Percentiles rank a stretch among this genome's conserved stretches.
Conservation (phyloP, 30 jellyfish, hydroid and myxozoan species). For the Turritopsis dohrnii region DNA sequence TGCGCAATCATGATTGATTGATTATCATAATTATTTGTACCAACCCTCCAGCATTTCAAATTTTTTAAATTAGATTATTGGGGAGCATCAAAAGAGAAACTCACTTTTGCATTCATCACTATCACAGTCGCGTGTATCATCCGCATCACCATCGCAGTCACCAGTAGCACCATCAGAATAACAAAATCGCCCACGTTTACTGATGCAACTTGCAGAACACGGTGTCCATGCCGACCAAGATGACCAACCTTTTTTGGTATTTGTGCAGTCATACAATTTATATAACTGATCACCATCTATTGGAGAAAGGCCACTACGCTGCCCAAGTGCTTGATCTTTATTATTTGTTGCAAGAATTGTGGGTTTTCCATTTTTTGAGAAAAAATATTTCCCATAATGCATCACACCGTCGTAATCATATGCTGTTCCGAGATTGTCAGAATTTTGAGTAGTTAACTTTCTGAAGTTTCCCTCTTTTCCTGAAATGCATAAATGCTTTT, state of each 20-base stretch:
- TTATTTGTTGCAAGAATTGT: conserved; percentile 40
- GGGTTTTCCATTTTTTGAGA: conserved; percentile 40
- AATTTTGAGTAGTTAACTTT: conserved; percentile 24
- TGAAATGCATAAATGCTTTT: background rate
- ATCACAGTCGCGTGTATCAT: conserved; percentile 28
- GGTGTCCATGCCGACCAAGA: conserved; percentile 61
- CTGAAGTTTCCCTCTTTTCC: conserved; percentile 47
- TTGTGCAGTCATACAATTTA: conserved; percentile 35
- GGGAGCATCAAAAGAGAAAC: background rate
- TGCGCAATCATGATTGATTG: no score
- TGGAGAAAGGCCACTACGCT: conserved; percentile 18
- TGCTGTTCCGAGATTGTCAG: conserved; percentile 38
- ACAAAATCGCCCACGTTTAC: conserved; percentile 48
- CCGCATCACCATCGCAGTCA: conserved; percentile 32
- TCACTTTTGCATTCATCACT: conserved; percentile 52
- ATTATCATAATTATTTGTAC: no score
- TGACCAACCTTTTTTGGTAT: conserved; percentile 29
- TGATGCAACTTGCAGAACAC: conserved; percentile 34
- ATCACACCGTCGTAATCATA: conserved; percentile 47
- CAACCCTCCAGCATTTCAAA: no score
- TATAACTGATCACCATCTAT: conserved; percentile 36
- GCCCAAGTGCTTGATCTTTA: conserved; percentile 26
- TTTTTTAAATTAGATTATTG: no score
- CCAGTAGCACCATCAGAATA: conserved; percentile 30
- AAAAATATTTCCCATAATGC: conserved; percentile 41